Evolutionary conservation across 2,888 invertebrate genomes (phyloP).

Genomic region (Drosophila incognita): DNA sequence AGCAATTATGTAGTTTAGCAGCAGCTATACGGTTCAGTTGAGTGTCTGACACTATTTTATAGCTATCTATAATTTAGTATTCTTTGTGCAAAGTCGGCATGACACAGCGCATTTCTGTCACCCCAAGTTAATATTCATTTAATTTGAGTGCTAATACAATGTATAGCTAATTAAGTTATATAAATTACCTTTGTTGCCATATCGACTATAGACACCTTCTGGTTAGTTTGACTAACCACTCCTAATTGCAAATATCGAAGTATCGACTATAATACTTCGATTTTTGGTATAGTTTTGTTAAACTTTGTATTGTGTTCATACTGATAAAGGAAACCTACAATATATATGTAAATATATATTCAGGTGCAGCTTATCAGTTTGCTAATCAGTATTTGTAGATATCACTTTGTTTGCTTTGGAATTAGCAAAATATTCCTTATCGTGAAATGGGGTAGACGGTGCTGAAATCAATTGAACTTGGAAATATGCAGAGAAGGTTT

Average conservation of each 20-base stretch:
- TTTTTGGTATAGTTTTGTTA: not conserved
- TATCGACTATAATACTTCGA: no score
- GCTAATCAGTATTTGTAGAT: constrained; percentile 14
- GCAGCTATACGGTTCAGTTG: constrained; percentile 30
- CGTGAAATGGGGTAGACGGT: not conserved
- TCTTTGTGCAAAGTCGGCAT: constrained; percentile 33
- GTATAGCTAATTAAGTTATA: not conserved
- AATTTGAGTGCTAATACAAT: constrained; percentile 11
- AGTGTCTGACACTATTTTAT: constrained; percentile 12
- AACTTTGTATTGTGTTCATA: not conserved
- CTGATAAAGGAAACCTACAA: not conserved
- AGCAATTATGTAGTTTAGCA: not conserved
- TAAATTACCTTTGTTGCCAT: not conserved
- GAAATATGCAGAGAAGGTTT: not conserved
- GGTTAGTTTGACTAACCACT: not conserved
- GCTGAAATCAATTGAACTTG: not conserved
- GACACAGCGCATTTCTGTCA: constrained; percentile 17
- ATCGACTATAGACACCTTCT: not conserved
- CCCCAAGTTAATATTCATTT: not conserved
- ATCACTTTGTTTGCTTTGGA: no score
- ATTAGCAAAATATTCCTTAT: not conserved
- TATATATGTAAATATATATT: not conserved
- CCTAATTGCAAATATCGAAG: no score
- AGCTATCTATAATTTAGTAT: not conserved
- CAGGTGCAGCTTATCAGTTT: constrained; percentile 27